phyloP scores from a whole-genome alignment of 2,113 vertebrate species.

The Micronisus gabar region DNA sequence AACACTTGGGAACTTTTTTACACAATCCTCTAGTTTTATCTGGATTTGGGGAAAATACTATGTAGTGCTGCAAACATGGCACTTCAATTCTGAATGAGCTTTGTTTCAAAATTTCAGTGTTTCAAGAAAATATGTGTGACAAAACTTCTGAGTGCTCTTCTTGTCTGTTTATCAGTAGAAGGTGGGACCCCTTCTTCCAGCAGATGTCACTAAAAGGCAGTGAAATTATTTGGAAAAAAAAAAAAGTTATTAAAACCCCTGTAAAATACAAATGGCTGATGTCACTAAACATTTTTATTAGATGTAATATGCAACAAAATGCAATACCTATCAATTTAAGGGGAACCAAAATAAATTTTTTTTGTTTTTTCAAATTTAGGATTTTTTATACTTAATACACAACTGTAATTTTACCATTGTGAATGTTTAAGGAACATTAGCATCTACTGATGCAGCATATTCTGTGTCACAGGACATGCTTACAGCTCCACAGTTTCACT shows the following conservation, averaged over 20 bases:
- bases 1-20: not conserved
- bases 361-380: not conserved
- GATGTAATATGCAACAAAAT: not conserved
- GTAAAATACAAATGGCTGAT: not conserved
- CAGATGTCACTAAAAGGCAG: conserved; percentile 28
- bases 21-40: not conserved
- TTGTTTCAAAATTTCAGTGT: not conserved
- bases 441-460: not conserved
- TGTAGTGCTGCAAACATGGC: not conserved
- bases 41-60: not conserved
- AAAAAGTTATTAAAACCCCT: not conserved
- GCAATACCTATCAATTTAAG: not conserved
- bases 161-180: not conserved
- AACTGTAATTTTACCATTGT: fast-evolving
- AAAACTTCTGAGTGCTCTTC: not conserved
- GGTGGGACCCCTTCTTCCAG: not conserved
- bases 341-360: not conserved
- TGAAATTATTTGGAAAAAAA: not conserved
- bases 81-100: not conserved
- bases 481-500: not conserved
- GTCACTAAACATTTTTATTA: not conserved
- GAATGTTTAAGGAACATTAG: not conserved
- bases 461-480: not conserved
- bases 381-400: not conserved
- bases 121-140: not conserved